Percentiles rank a stretch among this genome's conserved stretches.
Evolutionary conservation across 2,888 invertebrate genomes (phyloP).

Genomic region (Heteromurus nitidus): DNA sequence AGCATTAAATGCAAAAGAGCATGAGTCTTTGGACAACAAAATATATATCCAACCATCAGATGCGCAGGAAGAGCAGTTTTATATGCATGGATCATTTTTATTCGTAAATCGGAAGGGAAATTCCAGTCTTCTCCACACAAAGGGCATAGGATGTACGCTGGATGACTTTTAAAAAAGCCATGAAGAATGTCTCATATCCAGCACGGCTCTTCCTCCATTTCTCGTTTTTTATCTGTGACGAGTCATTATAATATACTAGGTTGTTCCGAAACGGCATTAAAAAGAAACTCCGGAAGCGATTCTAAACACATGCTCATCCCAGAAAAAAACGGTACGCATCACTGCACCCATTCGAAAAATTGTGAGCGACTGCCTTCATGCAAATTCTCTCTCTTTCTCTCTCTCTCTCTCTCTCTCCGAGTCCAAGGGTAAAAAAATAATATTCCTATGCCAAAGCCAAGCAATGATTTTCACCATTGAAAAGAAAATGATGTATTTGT

Average conservation of each 20-base stretch:
- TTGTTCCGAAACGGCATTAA: slow-evolving; percentile 38
- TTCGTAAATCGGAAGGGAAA: not conserved
- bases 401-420: not conserved
- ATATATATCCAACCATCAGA: not conserved
- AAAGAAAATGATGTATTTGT: not conserved
- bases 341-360: not conserved
- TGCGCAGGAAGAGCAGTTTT: slow-evolving; percentile 9
- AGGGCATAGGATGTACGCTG: slow-evolving; percentile 5
- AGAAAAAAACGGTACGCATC: not conserved
- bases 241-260: slow-evolving; percentile 40
- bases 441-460: too few relatives aligned
- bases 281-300: slow-evolving; percentile 50
- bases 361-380: not conserved
- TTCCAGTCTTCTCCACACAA: not conserved
- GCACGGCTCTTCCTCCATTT: not conserved
- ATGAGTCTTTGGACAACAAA: not conserved
- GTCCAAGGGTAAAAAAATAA: too few relatives aligned
- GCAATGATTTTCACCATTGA: not conserved
- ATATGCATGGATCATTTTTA: slow-evolving; percentile 20
- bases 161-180: slow-evolving; percentile 13
- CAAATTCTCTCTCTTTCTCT: not conserved
- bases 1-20: not conserved
- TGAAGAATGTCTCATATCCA: slow-evolving; percentile 6
- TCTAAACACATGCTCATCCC: slow-evolving; percentile 22
- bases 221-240: not conserved